Evolutionary conservation across 2,113 vertebrate genomes (phyloP).

Genomic region (Merops nubicus): DNA sequence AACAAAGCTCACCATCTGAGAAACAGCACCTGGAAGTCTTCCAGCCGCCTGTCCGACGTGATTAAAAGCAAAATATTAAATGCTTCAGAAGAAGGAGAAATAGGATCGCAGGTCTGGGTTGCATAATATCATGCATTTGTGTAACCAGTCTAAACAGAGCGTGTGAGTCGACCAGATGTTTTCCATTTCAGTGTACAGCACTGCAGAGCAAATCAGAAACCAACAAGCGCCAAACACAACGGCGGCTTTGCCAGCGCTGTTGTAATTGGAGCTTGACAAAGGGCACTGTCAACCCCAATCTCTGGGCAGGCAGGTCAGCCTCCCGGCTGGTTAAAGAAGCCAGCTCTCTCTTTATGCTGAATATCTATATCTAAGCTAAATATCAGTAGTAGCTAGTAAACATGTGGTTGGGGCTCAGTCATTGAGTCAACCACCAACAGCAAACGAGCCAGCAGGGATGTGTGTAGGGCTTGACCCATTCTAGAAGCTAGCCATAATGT

Average conservation of each 20-base stretch:
- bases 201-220: slow-evolving; percentile 34
- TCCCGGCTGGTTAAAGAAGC: neutral
- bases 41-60: neutral
- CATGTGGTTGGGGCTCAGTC: neutral
- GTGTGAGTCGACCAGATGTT: slow-evolving; percentile 69
- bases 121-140: slow-evolving; percentile 63
- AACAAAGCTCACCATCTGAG: neutral
- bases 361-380: neutral
- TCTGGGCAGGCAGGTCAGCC: neutral
- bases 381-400: neutral
- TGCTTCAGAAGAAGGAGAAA: slow-evolving; percentile 39
- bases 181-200: slow-evolving; percentile 57
- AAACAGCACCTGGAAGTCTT: neutral
- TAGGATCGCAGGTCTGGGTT: slow-evolving; percentile 34
- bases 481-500: neutral
- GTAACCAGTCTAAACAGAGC: slow-evolving; percentile 58
- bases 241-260: neutral
- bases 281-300: neutral
- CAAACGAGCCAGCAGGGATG: neutral
- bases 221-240: slow-evolving; percentile 40
- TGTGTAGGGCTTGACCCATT: neutral
- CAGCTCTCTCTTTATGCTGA: neutral
- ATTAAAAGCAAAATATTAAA: slow-evolving; percentile 66
- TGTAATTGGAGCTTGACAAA: slow-evolving; percentile 44
- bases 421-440: neutral